Evolutionary conservation across 2,797 vertebrate species (phyloP).

Genomic region (Sebastes nivosus): DNA sequence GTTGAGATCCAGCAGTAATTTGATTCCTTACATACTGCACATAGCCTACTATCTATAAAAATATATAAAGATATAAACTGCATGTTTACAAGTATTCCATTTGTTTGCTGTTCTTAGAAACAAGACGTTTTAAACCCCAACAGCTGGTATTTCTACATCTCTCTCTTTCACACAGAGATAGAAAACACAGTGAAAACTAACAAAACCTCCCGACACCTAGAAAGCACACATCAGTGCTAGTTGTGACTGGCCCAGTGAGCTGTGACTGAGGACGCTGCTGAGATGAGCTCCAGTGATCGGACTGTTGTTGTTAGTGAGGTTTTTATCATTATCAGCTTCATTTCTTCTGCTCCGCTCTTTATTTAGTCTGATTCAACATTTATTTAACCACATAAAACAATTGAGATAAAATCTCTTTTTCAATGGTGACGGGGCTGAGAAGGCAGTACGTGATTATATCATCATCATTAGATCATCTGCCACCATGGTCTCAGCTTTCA

Average conservation of each 20-base stretch:
- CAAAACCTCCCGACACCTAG: neutral
- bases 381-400: neutral
- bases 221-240: constrained; percentile 56
- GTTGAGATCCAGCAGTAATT: neutral
- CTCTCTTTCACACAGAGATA: neutral
- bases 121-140: neutral
- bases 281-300: constrained; percentile 47
- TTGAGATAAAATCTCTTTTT: neutral
- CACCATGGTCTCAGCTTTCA: no score
- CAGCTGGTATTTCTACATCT: neutral
- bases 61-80: neutral
- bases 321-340: constrained; percentile 55
- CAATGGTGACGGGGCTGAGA: neutral
- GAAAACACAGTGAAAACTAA: constrained; percentile 3
- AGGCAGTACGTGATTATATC: neutral
- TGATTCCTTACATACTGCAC: neutral
- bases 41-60: neutral
- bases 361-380: neutral
- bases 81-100: neutral
- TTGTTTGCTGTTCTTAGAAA: neutral
- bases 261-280: constrained; percentile 56
- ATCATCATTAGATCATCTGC: no score
- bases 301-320: constrained; percentile 16
- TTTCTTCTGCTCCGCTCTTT: constrained; percentile 31
- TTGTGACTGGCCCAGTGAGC: constrained; percentile 58